Conservation (phyloP, 2,888 invertebrate species). For the Chouioia cunea region DNA sequence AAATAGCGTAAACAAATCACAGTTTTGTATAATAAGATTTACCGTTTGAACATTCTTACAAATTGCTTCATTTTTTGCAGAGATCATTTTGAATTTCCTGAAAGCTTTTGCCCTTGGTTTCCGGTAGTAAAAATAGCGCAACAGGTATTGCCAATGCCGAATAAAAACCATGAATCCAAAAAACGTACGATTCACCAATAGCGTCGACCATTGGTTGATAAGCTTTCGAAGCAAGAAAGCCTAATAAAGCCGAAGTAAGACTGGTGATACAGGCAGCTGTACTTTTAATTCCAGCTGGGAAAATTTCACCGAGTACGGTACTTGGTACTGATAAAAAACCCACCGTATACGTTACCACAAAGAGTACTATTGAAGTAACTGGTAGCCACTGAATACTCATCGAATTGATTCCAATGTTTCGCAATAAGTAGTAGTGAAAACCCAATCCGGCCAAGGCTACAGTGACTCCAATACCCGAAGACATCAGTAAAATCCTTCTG, state of each 20-base stretch:
- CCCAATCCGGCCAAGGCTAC: conserved; percentile 50
- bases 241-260: conserved; percentile 51
- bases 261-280: conserved; percentile 53
- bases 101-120: conserved; percentile 59
- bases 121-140: conserved; percentile 50
- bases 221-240: conserved; percentile 53
- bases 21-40: too few relatives aligned
- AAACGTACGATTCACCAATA: conserved; percentile 53
- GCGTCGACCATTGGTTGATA: conserved; percentile 57
- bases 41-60: too few relatives aligned
- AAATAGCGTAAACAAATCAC: too few relatives aligned
- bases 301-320: conserved; percentile 58
- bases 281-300: conserved; percentile 56
- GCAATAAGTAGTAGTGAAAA: conserved; percentile 55
- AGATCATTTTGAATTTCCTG: conserved; percentile 43
- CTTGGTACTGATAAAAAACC: conserved; percentile 54
- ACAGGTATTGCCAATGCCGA: conserved; percentile 37
- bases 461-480: conserved; percentile 55
- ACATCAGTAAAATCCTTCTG: conserved; percentile 54
- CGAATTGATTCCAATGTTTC: conserved; percentile 48
- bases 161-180: conserved; percentile 53
- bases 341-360: conserved; percentile 45
- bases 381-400: conserved; percentile 54
- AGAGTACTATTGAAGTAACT: conserved; percentile 52
- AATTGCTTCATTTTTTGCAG: too few relatives aligned